These are phyloP conservation scores for Apteryx mantelli DNA, from an alignment of 2,113 vertebrate genomes.

Conservation along the genomic window DNA sequence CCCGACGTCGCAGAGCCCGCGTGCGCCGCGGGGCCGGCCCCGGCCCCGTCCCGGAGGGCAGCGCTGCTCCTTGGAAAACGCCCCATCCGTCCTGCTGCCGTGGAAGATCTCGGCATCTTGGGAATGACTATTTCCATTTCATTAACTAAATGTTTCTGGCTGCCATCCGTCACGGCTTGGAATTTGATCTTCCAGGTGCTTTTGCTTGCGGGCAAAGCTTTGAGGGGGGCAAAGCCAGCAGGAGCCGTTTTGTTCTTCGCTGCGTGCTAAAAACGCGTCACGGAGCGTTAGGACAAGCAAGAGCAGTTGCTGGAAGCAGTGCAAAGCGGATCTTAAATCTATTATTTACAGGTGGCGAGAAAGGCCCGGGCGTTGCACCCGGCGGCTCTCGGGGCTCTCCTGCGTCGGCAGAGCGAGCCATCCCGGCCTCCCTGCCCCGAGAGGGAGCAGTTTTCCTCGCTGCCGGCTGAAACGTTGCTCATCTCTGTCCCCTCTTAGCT, in stretches of 20 bases:
- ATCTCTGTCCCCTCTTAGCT: rapidly evolving
- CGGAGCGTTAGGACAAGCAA: background rate
- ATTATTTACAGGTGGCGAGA: conserved; percentile 46
- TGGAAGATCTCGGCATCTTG: background rate
- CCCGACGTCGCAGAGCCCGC: too few relatives aligned
- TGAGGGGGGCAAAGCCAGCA: background rate
- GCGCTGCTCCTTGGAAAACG: background rate
- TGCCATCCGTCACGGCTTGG: background rate
- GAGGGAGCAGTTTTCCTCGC: background rate
- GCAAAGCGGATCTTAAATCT: conserved; percentile 31
- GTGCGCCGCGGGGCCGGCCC: too few relatives aligned
- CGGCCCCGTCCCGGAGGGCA: too few relatives aligned
- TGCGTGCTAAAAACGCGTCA: background rate
- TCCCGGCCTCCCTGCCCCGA: background rate
- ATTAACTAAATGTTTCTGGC: background rate
- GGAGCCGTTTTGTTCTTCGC: background rate
- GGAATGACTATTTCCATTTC: background rate
- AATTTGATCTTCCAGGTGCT: background rate
- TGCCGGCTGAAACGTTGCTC: rapidly evolving
- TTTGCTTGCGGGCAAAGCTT: background rate
- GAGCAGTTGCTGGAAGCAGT: conserved; percentile 19
- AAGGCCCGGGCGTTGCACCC: background rate
- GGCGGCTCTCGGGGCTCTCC: background rate
- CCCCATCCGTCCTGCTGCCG: too few relatives aligned
- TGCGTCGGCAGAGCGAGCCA: background rate